Conservation (phyloP, 2,888 invertebrate genomes). For the Aquatica leii region DNA sequence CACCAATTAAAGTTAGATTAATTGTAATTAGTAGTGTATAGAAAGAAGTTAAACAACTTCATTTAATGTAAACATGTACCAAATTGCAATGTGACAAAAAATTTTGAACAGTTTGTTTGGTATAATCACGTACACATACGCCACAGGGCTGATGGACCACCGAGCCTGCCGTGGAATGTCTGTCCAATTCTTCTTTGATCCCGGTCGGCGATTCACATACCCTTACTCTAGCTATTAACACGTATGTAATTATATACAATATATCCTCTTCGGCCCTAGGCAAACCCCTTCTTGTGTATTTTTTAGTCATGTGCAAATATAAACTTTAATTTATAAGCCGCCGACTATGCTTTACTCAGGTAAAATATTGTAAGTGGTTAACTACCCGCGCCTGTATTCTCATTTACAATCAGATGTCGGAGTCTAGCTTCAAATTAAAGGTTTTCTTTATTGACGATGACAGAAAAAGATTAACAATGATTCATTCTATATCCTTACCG, state of each 20-base stretch:
- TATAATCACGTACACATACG: slow-evolving; percentile 54
- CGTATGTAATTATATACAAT: slow-evolving; percentile 55
- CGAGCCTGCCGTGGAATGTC: slow-evolving; percentile 52
- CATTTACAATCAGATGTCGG: slow-evolving; percentile 41
- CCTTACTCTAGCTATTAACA: slow-evolving; percentile 55
- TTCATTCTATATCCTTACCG: slow-evolving; percentile 47
- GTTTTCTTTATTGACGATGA: slow-evolving; percentile 51
- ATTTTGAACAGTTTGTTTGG: slow-evolving; percentile 48
- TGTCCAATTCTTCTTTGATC: slow-evolving; percentile 55
- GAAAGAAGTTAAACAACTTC: slow-evolving; percentile 14
- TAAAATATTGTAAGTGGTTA: slow-evolving; percentile 39
- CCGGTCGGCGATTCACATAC: slow-evolving; percentile 48
- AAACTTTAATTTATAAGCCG: slow-evolving; percentile 49
- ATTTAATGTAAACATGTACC: slow-evolving; percentile 19
- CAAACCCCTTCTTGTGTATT: slow-evolving; percentile 44
- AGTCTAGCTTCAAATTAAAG: slow-evolving; percentile 52
- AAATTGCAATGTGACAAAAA: slow-evolving; percentile 46
- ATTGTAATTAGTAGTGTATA: slow-evolving; percentile 29
- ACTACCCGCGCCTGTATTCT: slow-evolving; percentile 39
- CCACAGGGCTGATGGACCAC: slow-evolving; percentile 50
- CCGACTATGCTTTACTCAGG: slow-evolving; percentile 40
- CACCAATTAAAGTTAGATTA: too few species aligned
- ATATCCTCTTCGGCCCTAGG: slow-evolving; percentile 45
- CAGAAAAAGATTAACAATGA: slow-evolving; percentile 52
- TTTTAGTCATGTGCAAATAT: slow-evolving; percentile 50